Percentiles rank a stretch among this genome's conserved stretches.
Conservation (phyloP, 30 jellyfish, hydroid and myxozoan genomes). For the Chrysaora quinquecirrha region DNA sequence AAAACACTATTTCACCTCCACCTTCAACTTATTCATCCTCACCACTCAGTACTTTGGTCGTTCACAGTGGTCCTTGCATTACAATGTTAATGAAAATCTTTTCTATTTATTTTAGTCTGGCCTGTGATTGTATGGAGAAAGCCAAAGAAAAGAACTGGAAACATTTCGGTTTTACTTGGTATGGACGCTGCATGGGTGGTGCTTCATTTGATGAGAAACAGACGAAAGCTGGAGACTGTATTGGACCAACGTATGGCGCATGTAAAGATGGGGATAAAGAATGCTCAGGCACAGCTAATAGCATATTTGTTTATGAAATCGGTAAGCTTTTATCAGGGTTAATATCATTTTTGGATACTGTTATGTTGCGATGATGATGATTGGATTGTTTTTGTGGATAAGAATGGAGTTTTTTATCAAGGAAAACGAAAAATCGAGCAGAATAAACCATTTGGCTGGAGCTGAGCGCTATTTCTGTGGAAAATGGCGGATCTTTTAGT, state of each 20-base stretch:
- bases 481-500: no score
- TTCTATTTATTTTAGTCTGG: constrained; percentile 5
- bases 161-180: background rate
- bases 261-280: constrained; percentile 4
- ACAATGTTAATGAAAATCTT: no score
- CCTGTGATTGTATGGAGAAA: constrained; percentile 17
- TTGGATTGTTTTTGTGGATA: no score
- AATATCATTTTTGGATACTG: background rate
- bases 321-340: constrained; percentile 11
- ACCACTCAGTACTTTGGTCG: no score
- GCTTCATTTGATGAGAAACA: background rate
- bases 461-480: no score
- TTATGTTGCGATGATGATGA: no score
- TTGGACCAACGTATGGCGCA: background rate
- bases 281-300: background rate
- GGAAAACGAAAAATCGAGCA: no score
- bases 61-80: no score
- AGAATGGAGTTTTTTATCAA: no score
- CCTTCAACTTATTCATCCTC: no score
- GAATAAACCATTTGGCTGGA: no score
- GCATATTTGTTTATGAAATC: background rate
- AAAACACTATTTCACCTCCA: no score
- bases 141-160: constrained; percentile 17
- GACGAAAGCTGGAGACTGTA: background rate
- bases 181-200: constrained; percentile 13